A percentile compares a stretch with the other conserved stretches of the same genome.
Evolutionary conservation across 2,888 invertebrate species (phyloP).

Genomic region (Thysanoteuthis rhombus): DNA sequence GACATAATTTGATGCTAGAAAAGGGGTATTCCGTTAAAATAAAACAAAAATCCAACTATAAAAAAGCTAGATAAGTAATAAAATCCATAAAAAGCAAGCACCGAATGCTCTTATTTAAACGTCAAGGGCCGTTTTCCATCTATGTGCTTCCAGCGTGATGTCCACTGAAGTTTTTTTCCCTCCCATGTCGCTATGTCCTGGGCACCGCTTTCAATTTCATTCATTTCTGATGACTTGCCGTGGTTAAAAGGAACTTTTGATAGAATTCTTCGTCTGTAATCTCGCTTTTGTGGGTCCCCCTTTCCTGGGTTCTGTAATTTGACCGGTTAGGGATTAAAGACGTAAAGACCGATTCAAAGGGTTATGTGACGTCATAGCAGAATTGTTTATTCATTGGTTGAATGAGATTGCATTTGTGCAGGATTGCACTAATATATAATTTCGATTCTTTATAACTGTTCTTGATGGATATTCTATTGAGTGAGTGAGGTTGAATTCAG

Average conservation of each 20-base stretch:
- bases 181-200: background rate
- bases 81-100: background rate
- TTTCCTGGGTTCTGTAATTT: background rate
- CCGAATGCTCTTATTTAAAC: background rate
- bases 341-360: background rate
- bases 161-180: too few species aligned
- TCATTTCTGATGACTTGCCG: background rate
- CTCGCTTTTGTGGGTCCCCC: background rate
- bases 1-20: too few species aligned
- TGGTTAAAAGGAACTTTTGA: background rate
- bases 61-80: too few species aligned
- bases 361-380: background rate
- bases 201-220: background rate
- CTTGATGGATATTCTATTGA: background rate
- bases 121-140: background rate
- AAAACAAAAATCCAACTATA: background rate
- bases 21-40: too few species aligned
- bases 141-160: background rate
- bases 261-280: background rate
- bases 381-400: background rate
- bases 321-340: background rate
- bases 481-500: background rate
- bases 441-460: background rate
- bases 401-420: background rate
- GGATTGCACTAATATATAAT: background rate